Conservation (phyloP, 2,888 invertebrate species). For the Erannis defoliaria region DNA sequence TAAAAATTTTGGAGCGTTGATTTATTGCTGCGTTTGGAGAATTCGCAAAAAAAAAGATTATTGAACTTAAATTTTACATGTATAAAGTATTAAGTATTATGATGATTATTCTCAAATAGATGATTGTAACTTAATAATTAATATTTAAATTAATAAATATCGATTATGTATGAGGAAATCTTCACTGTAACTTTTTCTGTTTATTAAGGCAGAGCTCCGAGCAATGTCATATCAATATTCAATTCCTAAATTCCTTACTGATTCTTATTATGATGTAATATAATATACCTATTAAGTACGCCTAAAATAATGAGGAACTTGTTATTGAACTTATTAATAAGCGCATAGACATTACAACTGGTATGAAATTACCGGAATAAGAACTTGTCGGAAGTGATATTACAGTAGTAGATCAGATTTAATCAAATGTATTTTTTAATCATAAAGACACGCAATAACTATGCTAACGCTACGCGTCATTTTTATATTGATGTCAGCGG, state of each 20-base stretch:
- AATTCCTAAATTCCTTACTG: too few relatives aligned
- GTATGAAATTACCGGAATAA: slow-evolving; percentile 6
- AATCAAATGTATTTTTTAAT: not conserved
- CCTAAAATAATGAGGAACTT: slow-evolving; percentile 8
- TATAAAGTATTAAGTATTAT: too few relatives aligned
- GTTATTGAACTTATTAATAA: not conserved
- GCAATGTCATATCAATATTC: not conserved
- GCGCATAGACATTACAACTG: slow-evolving; percentile 3
- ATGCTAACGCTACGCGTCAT: too few relatives aligned
- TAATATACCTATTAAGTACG: not conserved
- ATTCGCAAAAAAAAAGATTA: too few relatives aligned
- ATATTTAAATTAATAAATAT: too few relatives aligned
- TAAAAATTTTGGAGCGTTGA: not conserved
- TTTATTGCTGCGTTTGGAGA: too few relatives aligned
- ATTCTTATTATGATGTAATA: not conserved
- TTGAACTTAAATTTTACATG: too few relatives aligned
- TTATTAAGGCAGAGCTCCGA: not conserved
- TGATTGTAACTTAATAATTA: too few relatives aligned
- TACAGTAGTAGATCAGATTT: too few relatives aligned
- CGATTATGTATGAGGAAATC: not conserved
- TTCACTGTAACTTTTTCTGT: not conserved
- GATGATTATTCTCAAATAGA: too few relatives aligned
- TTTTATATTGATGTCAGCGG: too few relatives aligned
- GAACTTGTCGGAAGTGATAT: not conserved
- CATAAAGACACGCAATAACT: too few relatives aligned